These are phyloP conservation scores for Tiphia femorata DNA, from an alignment of 2,888 invertebrate genomes.

Conservation along the genomic window DNA sequence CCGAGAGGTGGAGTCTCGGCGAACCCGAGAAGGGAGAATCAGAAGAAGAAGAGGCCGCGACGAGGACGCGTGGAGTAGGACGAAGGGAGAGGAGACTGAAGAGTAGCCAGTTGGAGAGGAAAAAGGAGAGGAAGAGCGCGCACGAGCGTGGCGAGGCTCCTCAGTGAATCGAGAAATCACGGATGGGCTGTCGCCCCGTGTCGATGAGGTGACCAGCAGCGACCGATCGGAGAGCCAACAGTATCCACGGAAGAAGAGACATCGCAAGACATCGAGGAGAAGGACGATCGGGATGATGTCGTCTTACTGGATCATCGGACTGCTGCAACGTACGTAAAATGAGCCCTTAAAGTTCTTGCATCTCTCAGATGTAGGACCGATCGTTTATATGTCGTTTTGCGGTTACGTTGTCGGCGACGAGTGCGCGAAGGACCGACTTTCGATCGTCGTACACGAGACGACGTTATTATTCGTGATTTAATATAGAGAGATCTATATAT, in stretches of 20 bases:
- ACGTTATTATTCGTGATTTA: no score
- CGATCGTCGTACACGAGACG: no score
- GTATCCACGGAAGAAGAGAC: not conserved
- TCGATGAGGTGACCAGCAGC: slow-evolving; percentile 3
- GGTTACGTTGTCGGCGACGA: not conserved
- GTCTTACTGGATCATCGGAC: slow-evolving; percentile 28
- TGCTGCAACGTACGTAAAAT: slow-evolving; percentile 44
- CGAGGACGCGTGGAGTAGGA: not conserved
- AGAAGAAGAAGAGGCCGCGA: not conserved
- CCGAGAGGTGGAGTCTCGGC: no score
- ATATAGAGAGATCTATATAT: no score
- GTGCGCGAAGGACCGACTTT: no score
- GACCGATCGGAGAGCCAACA: no score
- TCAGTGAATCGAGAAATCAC: slow-evolving; percentile 18
- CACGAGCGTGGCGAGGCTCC: slow-evolving; percentile 6
- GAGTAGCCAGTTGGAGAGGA: no score
- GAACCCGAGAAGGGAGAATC: slow-evolving; percentile 1
- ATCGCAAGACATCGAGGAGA: not conserved
- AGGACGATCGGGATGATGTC: slow-evolving; percentile 5
- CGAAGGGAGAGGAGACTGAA: no score
- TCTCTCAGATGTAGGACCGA: no score
- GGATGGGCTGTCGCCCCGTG: slow-evolving; percentile 17
- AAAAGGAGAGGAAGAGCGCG: slow-evolving; percentile 1
- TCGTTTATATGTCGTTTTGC: not conserved
- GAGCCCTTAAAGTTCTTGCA: no score